Conservation (phyloP, 2,888 invertebrate species). For the Bellardia pandia region DNA sequence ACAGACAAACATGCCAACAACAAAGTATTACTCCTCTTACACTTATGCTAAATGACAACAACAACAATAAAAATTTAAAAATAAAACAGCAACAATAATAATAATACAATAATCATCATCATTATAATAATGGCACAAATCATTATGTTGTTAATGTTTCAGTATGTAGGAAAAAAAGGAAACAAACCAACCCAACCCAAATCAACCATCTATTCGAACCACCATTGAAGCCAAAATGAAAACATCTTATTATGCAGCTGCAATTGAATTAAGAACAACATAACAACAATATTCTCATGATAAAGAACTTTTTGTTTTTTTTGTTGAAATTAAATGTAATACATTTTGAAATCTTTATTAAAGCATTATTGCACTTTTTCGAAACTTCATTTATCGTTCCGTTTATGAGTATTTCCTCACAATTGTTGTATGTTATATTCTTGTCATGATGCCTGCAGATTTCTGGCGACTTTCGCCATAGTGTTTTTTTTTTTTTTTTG, state of each 20-base stretch:
- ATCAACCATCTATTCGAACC: background rate
- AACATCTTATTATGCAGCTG: conserved; percentile 54
- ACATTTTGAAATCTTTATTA: conserved; percentile 68
- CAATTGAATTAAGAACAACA: conserved; percentile 41
- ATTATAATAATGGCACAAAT: conserved; percentile 35
- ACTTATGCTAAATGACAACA: conserved; percentile 21
- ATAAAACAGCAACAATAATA: conserved; percentile 6
- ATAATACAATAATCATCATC: background rate
- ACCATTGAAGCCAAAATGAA: background rate
- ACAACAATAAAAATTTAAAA: conserved; percentile 27
- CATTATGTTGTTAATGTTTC: conserved; percentile 36
- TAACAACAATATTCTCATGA: conserved; percentile 46
- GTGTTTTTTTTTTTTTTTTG: conserved; percentile 8
- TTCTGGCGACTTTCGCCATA: conserved; percentile 61
- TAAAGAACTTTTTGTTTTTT: conserved; percentile 27
- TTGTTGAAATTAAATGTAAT: conserved; percentile 61
- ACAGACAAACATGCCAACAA: conserved; percentile 2
- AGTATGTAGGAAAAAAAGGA: conserved; percentile 17
- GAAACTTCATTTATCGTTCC: conserved; percentile 23
- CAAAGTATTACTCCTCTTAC: conserved; percentile 73
- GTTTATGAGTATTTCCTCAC: conserved; percentile 47
- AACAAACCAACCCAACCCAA: conserved; percentile 4
- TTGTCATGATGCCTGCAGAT: conserved; percentile 60
- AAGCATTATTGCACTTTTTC: conserved; percentile 42
- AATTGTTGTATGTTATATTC: conserved; percentile 43